These are phyloP conservation scores for Leptopilina myrica DNA, from an alignment of 2,888 invertebrate genomes.

Conservation along the genomic window DNA sequence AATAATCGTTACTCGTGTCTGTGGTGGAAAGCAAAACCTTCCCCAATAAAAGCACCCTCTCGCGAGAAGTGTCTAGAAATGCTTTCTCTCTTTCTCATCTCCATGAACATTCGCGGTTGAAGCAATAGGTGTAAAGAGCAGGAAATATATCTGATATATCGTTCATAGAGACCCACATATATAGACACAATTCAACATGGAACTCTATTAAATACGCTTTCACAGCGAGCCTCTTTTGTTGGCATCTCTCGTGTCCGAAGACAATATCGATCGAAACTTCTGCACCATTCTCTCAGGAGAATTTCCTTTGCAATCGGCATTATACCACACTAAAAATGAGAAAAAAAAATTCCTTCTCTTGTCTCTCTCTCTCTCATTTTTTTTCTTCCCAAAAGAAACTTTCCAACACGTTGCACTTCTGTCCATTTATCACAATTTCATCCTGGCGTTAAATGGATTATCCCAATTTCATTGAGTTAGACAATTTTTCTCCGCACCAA, in stretches of 20 bases:
- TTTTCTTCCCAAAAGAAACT: neutral
- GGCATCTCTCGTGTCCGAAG: constrained; percentile 6
- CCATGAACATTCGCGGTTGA: neutral
- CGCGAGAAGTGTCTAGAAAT: constrained; percentile 7
- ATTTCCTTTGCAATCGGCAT: too few relatives aligned
- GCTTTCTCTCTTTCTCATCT: constrained; percentile 3
- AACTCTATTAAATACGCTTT: constrained; percentile 18
- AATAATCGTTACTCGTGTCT: constrained; percentile 73
- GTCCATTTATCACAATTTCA: constrained; percentile 27
- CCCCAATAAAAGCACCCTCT: constrained; percentile 40
- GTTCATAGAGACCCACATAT: neutral
- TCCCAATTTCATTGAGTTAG: too few relatives aligned
- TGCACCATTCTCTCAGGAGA: neutral
- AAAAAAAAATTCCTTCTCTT: neutral
- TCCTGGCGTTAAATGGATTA: constrained; percentile 12
- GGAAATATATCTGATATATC: constrained; percentile 29
- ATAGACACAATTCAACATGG: neutral
- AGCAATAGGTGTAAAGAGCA: constrained; percentile 16
- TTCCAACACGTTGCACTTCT: constrained; percentile 19
- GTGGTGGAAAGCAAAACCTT: constrained; percentile 67
- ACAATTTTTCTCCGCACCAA: too few relatives aligned
- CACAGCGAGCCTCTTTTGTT: constrained; percentile 4
- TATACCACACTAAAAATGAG: too few relatives aligned
- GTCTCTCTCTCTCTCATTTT: neutral
- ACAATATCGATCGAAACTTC: constrained; percentile 21